Evolutionary conservation across 2,113 vertebrate genomes (phyloP).

Genomic region (Nothocercus julius): DNA sequence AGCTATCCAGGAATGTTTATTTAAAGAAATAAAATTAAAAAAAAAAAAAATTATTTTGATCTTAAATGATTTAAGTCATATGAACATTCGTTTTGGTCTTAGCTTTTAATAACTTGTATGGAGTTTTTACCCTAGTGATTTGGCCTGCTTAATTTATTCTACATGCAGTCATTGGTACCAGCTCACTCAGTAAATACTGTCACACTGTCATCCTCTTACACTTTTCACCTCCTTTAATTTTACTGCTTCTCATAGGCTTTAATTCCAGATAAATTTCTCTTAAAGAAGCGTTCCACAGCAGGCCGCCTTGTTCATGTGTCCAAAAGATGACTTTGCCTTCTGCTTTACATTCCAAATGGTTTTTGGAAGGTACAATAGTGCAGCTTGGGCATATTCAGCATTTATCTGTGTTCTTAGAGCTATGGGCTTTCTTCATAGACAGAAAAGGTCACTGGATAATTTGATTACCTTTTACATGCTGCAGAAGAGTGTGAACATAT

Average conservation of each 20-base stretch:
- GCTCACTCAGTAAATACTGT: not conserved
- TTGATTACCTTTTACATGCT: not conserved
- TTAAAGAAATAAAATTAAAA: not conserved
- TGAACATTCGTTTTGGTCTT: not conserved
- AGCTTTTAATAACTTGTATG: not conserved
- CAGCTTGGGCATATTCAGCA: not conserved
- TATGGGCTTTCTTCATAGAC: not conserved
- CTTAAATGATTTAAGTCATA: not conserved
- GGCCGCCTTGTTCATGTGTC: not conserved
- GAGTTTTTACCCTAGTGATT: not conserved
- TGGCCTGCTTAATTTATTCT: not conserved
- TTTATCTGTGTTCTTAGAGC: rapidly evolving
- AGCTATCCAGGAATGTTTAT: not conserved
- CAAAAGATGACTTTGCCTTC: not conserved
- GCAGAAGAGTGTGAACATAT: not conserved
- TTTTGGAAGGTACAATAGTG: not conserved
- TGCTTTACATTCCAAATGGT: not conserved
- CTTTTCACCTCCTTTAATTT: not conserved
- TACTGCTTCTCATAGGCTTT: not conserved
- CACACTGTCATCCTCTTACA: not conserved
- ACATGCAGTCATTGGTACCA: not conserved
- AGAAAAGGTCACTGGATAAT: not conserved
- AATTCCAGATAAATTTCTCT: not conserved
- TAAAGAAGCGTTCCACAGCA: not conserved
- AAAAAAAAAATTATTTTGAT: not conserved